Conservation (phyloP, 2,113 vertebrate species). For the Chloropsis cyanopogon region DNA sequence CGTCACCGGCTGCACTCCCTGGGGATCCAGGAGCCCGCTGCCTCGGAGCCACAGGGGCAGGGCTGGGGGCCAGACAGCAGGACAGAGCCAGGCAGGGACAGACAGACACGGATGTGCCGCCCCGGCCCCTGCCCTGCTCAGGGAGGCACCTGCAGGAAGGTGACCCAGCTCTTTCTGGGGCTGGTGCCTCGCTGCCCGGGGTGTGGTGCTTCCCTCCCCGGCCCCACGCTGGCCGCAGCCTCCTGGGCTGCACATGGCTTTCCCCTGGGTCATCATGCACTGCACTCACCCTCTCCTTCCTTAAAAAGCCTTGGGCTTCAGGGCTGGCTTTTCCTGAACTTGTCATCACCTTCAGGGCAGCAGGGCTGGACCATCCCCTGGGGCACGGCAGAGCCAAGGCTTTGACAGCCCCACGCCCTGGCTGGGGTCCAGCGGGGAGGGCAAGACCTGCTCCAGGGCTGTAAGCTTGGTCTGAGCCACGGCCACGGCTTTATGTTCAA, state of each 20-base stretch:
- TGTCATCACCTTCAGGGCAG: fast-evolving
- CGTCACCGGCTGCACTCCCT: background rate
- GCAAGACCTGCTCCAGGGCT: background rate
- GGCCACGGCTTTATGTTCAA: background rate
- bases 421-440: background rate
- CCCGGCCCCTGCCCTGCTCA: background rate
- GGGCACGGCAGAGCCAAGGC: fast-evolving
- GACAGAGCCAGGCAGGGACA: background rate
- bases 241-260: background rate
- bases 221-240: fast-evolving
- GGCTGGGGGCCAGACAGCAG: background rate
- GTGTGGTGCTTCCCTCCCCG: background rate
- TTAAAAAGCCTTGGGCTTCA: constrained; percentile 25
- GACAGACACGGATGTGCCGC: background rate
- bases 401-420: background rate
- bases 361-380: background rate
- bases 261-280: background rate
- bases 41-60: background rate
- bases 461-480: background rate
- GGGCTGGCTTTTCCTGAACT: background rate
- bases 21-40: background rate
- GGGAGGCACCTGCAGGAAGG: background rate
- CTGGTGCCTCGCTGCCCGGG: background rate
- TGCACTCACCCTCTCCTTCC: background rate
- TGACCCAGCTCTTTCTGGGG: fast-evolving